Base-by-base conservation (phyloP, 2,888 invertebrate genomes). In the Phanerotoma sp. region DNA sequence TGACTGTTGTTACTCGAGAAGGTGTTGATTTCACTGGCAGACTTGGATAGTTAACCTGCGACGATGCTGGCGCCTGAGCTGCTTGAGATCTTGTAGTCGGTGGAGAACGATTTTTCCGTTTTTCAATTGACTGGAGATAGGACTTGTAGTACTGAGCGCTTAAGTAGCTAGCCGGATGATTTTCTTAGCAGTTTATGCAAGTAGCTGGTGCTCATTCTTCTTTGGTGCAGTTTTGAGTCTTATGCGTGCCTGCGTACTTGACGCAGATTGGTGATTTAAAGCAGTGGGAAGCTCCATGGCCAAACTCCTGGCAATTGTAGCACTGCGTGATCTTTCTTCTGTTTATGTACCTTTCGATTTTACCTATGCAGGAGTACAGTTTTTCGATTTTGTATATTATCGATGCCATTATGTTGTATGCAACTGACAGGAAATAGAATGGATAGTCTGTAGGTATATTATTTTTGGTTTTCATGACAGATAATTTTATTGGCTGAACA, bases 291-390 rank as follows among this genome's bases (percentile, higher is more conserved):
- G 62, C 60, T 6, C 63, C 66, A 52, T 68, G 68, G 2, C 66
- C 65, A 60, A 61, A 66, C 20, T 50, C 30, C 50, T 68, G 66
- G 50, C 66, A 69, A 10, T 62, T 35, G 15, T 64, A 61, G 49
- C 67, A 68, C 47, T 69, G 68, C 5, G 58, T 59, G 3, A 61
- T 45, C 22, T 37, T 28, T 49, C 47, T 57, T 10, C 54, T 48
- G 32, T 54, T 64, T 9, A 11, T 13, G n/a, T 60, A 56, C n/a
- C 54, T 56, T 37, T 60, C 58, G 57, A 38, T 38, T 16, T 10
- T 15, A 7, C 15, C 38, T 16, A 16, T 38, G 6, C 10, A 38
- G 5, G 7, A 2, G 18, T 16, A 6, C 1, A 38, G 5, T 10
- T 38, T 15, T 38, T 10, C 18, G 38, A 18, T 38, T 5, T 5